These are phyloP conservation scores for Drosophila mayri DNA, from an alignment of 1,140 invertebrate species.

Conservation along the genomic window DNA sequence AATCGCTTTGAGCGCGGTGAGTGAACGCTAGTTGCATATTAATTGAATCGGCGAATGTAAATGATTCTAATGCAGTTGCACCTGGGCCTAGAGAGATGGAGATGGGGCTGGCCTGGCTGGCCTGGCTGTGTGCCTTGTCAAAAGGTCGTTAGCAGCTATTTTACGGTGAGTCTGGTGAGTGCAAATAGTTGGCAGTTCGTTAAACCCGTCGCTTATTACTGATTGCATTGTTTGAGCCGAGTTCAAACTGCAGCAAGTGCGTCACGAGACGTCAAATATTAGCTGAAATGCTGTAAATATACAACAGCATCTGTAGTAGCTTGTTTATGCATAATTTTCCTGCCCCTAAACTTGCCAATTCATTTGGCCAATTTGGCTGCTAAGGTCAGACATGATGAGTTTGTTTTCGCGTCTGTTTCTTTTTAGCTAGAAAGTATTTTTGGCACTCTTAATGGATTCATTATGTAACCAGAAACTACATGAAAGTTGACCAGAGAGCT, in stretches of 20 bases:
- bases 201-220: slow-evolving; percentile 45
- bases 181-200: slow-evolving; percentile 77
- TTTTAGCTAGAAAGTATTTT: slow-evolving; percentile 70
- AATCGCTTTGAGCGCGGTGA: slow-evolving; percentile 26
- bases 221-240: slow-evolving; percentile 70
- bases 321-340: slow-evolving; percentile 10
- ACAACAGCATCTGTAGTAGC: slow-evolving; percentile 19
- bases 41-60: slow-evolving; percentile 54
- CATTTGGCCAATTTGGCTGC: slow-evolving; percentile 59
- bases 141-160: slow-evolving; percentile 49
- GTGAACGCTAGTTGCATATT: slow-evolving; percentile 63
- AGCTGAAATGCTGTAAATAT: slow-evolving; percentile 8
- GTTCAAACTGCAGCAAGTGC: slow-evolving; percentile 65
- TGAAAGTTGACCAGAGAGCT: slow-evolving; percentile 59
- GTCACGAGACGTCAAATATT: slow-evolving; percentile 65
- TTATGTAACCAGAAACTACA: slow-evolving; percentile 77
- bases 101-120: not conserved
- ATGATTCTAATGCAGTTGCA: slow-evolving; percentile 70
- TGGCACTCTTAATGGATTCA: slow-evolving; percentile 54
- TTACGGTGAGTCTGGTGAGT: slow-evolving; percentile 22
- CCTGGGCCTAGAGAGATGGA: slow-evolving; percentile 41
- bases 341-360: slow-evolving; percentile 46
- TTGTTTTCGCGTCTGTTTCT: not conserved
- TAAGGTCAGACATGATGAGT: slow-evolving; percentile 47
- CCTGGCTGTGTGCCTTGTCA: slow-evolving; percentile 23